Evolutionary conservation across 2,797 vertebrate species (phyloP), one percentile per base, ranked within the genome.

Genomic region (Enteromius viviparus): DNA sequence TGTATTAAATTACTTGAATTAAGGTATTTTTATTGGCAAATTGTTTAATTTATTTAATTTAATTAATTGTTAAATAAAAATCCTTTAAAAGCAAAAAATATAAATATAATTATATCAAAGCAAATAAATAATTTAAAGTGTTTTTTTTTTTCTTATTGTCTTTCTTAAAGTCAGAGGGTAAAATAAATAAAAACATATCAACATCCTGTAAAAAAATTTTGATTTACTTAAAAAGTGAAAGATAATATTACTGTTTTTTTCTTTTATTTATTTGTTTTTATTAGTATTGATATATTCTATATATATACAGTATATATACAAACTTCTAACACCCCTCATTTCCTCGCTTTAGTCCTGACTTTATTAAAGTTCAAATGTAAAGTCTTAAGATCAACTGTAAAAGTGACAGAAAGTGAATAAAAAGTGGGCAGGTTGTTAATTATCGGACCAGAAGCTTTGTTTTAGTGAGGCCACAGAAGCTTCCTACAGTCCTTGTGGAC

Each of bases 401-500:
- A 23, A 26, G 58, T 60, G 10, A 26, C 58, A 60, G 58, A 12
- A 60, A 29, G 2, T 60, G 58, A 60, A n/a, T 6, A 23, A 15
- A 29, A 60, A 69, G 21, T 55, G 23, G 9, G 37, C 23, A 53
- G 68, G 34, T 49, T 70, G 69, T 81, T 85, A 84, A 85, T 84
- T 80, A 81, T 78, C 65, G 69, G 71, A 80, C 83, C 23, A 37
- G 51, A 86, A 34, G 69, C 64, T 68, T 88, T 40, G 10, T 34
- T 85, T 29, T 91, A 90, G 89, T 89, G 89, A 64, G 32, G 45
- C 29, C 68, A 65, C 75, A 69, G 47, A 53, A 37, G 68, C 15
- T 7, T 15, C 17, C 23, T 23, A 14, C 34, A 29, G 80, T 85
- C 89, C 85, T 88, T 71, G 12, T 7, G 87, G 78, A 88, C 87